Evolutionary conservation across 2,888 invertebrate species (phyloP).

Genomic region (Metellina segmentata): DNA sequence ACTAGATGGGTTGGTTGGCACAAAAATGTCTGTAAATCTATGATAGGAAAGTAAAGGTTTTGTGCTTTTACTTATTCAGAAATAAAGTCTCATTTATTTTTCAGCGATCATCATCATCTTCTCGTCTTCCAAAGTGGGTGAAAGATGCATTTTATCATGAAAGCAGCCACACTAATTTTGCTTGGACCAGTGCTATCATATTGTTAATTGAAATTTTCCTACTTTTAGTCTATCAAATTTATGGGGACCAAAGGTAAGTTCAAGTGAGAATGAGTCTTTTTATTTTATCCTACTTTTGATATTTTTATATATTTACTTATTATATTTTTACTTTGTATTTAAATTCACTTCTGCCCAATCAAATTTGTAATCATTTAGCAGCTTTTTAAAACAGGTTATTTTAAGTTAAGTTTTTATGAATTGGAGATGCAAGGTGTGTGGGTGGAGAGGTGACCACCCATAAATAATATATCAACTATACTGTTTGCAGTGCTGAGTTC

Average conservation of each 20-base stretch:
- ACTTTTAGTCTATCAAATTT: constrained; percentile 81
- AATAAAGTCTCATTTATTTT: not conserved
- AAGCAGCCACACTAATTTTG: constrained; percentile 85
- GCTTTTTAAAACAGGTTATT: not conserved
- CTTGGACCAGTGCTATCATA: constrained; percentile 85
- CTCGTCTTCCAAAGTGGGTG: constrained; percentile 79
- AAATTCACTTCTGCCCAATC: not conserved
- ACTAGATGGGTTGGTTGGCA: too few species aligned
- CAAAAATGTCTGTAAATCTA: too few species aligned
- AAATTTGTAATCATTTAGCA: not conserved
- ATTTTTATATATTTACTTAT: not conserved
- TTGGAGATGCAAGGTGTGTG: too few species aligned
- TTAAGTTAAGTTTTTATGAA: too few species aligned
- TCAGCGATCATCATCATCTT: constrained; percentile 7
- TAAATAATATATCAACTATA: not conserved
- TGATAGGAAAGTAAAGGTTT: too few species aligned
- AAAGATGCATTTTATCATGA: constrained; percentile 83
- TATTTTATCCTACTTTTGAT: constrained; percentile 13
- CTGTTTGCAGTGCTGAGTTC: not conserved
- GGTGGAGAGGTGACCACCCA: too few species aligned
- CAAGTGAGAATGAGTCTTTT: constrained; percentile 48
- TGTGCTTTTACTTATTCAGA: too few species aligned
- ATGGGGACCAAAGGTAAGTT: constrained; percentile 79
- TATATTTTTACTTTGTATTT: not conserved
- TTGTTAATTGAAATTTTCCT: constrained; percentile 81